A percentile compares a stretch with the other conserved stretches of the same genome.
phyloP scores from a whole-genome alignment of 2,888 invertebrate species.

The Ormia ochracea region DNA sequence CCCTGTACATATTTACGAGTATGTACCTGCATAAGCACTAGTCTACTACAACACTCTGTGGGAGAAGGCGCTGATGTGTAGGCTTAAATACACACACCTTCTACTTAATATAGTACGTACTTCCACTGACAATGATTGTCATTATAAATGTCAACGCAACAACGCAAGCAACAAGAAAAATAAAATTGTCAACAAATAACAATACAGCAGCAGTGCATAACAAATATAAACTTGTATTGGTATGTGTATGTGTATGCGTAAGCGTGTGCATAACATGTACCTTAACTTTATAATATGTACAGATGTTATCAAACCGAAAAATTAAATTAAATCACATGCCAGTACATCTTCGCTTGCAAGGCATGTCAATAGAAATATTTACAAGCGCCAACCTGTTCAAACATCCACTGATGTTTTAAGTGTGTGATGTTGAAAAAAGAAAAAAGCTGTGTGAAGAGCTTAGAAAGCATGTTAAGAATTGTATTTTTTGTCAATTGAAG shows the following conservation, averaged over 20 bases:
- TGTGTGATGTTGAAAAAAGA: neutral
- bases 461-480: too few species aligned
- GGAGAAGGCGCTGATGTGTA: conserved; percentile 1
- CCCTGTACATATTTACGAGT: too few species aligned
- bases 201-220: neutral
- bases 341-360: neutral
- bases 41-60: neutral
- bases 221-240: neutral
- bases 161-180: conserved; percentile 29
- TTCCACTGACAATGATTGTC: conserved; percentile 36
- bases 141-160: conserved; percentile 51
- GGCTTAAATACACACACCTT: neutral
- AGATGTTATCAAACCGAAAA: conserved; percentile 1
- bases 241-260: too few species aligned
- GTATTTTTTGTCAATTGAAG: too few species aligned
- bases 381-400: conserved; percentile 18
- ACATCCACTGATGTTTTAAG: neutral
- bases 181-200: conserved; percentile 25
- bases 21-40: neutral
- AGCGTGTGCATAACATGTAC: neutral
- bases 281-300: neutral
- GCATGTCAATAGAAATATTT: conserved; percentile 1
- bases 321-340: conserved; percentile 16
- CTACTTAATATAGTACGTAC: neutral
- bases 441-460: neutral